Evolutionary conservation across 2,888 invertebrate species (phyloP).

Genomic region (Eurytoma californica): DNA sequence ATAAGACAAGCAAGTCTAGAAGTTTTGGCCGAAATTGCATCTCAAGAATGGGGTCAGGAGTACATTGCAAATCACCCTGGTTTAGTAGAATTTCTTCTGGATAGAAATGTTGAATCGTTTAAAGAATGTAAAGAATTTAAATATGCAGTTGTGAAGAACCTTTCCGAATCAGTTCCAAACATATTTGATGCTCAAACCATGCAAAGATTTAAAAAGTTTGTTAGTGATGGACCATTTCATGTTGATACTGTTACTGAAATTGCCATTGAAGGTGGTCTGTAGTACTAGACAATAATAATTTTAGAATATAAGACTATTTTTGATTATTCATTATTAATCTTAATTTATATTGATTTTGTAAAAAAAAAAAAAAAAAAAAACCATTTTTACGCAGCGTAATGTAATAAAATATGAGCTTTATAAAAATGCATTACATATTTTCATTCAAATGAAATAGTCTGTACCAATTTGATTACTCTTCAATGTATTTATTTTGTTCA

Average conservation of each 20-base stretch:
- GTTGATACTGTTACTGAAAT: constrained; percentile 84
- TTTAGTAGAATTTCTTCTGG: constrained; percentile 86
- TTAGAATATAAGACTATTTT: constrained; percentile 27
- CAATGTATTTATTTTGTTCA: neutral
- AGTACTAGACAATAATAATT: constrained; percentile 47
- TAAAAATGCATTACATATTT: constrained; percentile 28
- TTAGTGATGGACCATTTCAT: constrained; percentile 87
- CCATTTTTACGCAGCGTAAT: neutral
- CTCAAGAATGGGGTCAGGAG: constrained; percentile 88
- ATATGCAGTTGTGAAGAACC: constrained; percentile 82
- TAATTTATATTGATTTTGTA: constrained; percentile 37
- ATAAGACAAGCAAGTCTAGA: constrained; percentile 82
- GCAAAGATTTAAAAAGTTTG: constrained; percentile 81
- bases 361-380: constrained; percentile 9
- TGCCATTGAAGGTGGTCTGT: constrained; percentile 82
- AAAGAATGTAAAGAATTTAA: constrained; percentile 86
- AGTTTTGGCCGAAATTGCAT: constrained; percentile 81
- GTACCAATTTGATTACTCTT: constrained; percentile 11
- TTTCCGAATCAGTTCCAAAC: constrained; percentile 77
- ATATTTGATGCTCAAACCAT: constrained; percentile 80
- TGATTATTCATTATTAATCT: constrained; percentile 7
- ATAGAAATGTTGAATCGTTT: constrained; percentile 82
- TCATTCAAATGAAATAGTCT: constrained; percentile 44
- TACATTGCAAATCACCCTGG: constrained; percentile 84
- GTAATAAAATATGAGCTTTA: constrained; percentile 19